A percentile compares a stretch with the other conserved stretches of the same genome.
Evolutionary conservation across 2,888 invertebrate species (phyloP).

Genomic region (Lepidocyrtinus sp.): DNA sequence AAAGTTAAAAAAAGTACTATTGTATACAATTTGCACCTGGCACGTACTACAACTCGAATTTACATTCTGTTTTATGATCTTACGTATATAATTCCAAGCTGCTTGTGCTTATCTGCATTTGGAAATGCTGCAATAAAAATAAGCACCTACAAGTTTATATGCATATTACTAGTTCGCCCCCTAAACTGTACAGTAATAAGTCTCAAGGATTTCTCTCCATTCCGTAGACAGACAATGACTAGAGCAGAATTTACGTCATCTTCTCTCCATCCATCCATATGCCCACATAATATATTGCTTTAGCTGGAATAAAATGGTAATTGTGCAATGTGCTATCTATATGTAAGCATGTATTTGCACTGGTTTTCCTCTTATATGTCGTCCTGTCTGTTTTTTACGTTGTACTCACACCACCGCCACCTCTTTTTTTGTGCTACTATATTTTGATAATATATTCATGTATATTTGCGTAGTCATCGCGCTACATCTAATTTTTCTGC

Average conservation of each 20-base stretch:
- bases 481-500: constrained; percentile 3
- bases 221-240: constrained; percentile 38
- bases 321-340: neutral
- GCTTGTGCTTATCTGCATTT: constrained; percentile 4
- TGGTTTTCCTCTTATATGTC: constrained; percentile 6
- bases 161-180: neutral
- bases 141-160: constrained; percentile 7
- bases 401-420: neutral
- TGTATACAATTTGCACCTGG: too few species aligned
- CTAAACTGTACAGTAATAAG: neutral
- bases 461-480: constrained; percentile 8
- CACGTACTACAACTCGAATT: too few species aligned
- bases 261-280: constrained; percentile 19
- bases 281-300: constrained; percentile 4
- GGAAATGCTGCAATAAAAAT: constrained; percentile 18
- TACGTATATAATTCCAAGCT: constrained; percentile 3
- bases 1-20: too few species aligned
- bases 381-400: neutral
- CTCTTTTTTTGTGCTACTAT: neutral
- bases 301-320: constrained; percentile 7
- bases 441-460: constrained; percentile 5
- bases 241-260: constrained; percentile 54
- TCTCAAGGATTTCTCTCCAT: constrained; percentile 56
- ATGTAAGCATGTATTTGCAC: neutral
- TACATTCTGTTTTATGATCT: neutral